Evolutionary conservation across 2,797 vertebrate genomes (phyloP).

Genomic region (Leptodactylus fallax): DNA sequence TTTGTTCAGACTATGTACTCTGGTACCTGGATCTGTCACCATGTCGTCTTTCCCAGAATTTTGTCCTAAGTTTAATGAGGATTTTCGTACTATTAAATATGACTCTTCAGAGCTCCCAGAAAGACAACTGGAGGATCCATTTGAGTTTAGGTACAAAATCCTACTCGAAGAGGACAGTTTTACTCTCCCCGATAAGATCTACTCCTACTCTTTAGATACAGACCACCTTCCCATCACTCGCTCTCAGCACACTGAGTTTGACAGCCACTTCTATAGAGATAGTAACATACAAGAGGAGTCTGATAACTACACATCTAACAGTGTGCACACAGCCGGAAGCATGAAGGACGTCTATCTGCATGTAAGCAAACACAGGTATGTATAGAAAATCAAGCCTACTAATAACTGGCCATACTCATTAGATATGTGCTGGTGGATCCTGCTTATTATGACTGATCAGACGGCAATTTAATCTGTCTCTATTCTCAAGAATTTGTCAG

Average conservation of each 20-base stretch:
- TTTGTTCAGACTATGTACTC: conserved; percentile 79
- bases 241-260: conserved; percentile 75
- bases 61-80: conserved; percentile 39
- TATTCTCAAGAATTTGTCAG: no score
- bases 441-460: background rate
- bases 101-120: background rate
- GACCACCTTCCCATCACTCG: conserved; percentile 81
- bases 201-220: conserved; percentile 77
- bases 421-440: background rate
- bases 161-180: conserved; percentile 73
- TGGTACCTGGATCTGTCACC: conserved; percentile 74
- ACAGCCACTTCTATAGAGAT: conserved; percentile 74
- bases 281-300: conserved; percentile 56
- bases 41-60: conserved; percentile 75
- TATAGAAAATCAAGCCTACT: background rate
- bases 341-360: conserved; percentile 77
- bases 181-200: conserved; percentile 76
- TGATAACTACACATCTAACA: conserved; percentile 50
- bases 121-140: conserved; percentile 61
- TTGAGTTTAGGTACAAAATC: conserved; percentile 67
- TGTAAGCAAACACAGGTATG: conserved; percentile 83
- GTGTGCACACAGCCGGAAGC: conserved; percentile 67
- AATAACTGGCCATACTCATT: background rate
- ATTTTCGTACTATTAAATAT: conserved; percentile 7
- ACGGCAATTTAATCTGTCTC: no score